phyloP scores from a whole-genome alignment of 2,113 vertebrate species.

The Bubo blakistoni region DNA sequence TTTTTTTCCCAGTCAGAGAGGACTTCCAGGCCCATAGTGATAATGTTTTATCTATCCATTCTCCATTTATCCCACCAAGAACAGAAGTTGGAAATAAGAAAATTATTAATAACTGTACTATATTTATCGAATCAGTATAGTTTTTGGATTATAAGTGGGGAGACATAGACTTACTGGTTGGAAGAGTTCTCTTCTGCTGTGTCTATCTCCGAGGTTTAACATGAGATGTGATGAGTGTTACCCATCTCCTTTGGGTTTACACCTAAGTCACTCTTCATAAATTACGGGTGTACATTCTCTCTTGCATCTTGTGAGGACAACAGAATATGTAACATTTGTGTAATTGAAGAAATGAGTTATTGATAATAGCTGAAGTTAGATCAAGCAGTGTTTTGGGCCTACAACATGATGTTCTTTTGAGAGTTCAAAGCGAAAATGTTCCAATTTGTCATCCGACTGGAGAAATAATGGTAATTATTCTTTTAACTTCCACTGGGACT shows the following conservation, averaged over 20 bases:
- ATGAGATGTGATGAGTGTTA: not conserved
- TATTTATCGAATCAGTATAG: not conserved
- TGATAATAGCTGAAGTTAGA: slow-evolving; percentile 53
- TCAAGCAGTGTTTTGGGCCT: slow-evolving; percentile 47
- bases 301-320: not conserved
- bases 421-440: slow-evolving; percentile 59
- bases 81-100: not conserved
- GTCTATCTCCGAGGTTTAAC: not conserved
- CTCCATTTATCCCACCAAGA: not conserved
- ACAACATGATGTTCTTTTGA: slow-evolving; percentile 47
- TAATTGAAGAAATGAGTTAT: slow-evolving; percentile 51
- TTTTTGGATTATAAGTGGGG: not conserved
- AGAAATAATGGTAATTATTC: slow-evolving; percentile 67
- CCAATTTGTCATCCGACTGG: slow-evolving; percentile 47
- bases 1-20: not conserved
- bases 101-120: not conserved
- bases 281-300: not conserved
- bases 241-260: not conserved
- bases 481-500: slow-evolving; percentile 61
- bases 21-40: not conserved
- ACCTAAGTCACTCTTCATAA: not conserved
- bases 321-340: not conserved
- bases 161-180: not conserved
- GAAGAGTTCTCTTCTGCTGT: not conserved
- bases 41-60: not conserved